Percentiles rank a stretch among this genome's conserved stretches.
phyloP scores from a whole-genome alignment of 2,113 vertebrate species.

The Natator depressus region DNA sequence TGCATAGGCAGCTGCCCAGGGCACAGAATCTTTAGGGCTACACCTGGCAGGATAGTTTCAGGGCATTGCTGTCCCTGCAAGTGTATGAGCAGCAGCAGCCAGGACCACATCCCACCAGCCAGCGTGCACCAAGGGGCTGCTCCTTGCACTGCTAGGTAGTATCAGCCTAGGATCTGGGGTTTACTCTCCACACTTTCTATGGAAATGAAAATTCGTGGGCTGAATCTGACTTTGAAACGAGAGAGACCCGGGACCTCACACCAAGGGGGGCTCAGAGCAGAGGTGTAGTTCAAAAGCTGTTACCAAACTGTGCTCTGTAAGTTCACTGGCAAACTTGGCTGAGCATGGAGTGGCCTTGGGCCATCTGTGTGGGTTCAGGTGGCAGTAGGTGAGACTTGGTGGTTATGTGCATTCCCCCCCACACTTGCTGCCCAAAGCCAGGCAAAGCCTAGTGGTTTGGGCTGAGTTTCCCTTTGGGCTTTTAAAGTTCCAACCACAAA shows the following conservation, averaged over 20 bases:
- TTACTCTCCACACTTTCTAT: background rate
- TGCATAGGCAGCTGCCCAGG: slow-evolving; percentile 57
- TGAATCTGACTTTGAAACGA: background rate
- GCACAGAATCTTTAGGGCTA: slow-evolving; percentile 31
- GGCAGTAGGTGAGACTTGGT: background rate
- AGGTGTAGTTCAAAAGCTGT: background rate
- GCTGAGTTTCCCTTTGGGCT: background rate
- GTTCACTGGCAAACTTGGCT: background rate
- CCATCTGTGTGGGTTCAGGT: background rate
- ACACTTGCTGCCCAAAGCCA: background rate
- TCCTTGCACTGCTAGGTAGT: background rate
- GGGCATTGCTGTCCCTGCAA: background rate
- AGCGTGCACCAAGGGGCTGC: background rate
- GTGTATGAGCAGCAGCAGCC: background rate
- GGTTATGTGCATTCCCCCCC: background rate
- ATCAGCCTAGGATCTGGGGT: background rate
- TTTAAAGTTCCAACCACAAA: background rate
- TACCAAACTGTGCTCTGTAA: background rate
- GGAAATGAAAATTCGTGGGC: background rate
- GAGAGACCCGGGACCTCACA: background rate
- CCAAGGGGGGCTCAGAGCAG: background rate
- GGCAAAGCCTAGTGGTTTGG: background rate
- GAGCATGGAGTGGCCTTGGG: background rate
- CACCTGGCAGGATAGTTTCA: background rate
- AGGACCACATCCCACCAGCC: background rate